Conservation (phyloP, 2,888 invertebrate genomes). For the Trachelus troglodyta region DNA sequence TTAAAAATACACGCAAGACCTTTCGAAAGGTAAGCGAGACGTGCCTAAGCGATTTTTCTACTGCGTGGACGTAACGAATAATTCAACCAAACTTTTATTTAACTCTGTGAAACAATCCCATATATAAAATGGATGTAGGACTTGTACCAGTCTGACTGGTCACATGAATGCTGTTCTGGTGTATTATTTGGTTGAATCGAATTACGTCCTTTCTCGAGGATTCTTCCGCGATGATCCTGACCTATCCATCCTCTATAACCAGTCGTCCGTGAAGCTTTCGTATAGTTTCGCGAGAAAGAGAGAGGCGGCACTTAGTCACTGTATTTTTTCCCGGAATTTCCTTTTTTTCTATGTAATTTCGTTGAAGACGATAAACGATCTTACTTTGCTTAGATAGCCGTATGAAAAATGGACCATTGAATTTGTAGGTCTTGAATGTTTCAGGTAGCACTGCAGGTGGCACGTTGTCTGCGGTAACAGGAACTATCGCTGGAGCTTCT, state of each 20-base stretch:
- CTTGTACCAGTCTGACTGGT: neutral
- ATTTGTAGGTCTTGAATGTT: slow-evolving; percentile 6
- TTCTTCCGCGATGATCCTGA: neutral
- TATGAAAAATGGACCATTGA: neutral
- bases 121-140: neutral
- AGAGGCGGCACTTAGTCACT: neutral
- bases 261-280: neutral
- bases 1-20: neutral
- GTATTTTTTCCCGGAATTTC: neutral
- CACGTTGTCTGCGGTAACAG: slow-evolving; percentile 53
- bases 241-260: neutral
- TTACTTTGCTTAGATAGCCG: neutral
- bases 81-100: neutral
- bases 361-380: neutral
- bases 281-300: neutral
- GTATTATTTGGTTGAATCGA: neutral
- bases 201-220: neutral
- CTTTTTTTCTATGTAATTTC: neutral
- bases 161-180: neutral
- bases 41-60: neutral
- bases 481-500: slow-evolving; percentile 46
- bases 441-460: slow-evolving; percentile 52
- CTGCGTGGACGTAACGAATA: neutral
- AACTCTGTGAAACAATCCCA: neutral
- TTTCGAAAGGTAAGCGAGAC: neutral